Percentiles rank a stretch among this genome's conserved stretches.
These are phyloP conservation scores for Gonocerus acuteangulatus DNA, from an alignment of 2,888 invertebrate genomes.

Conservation along the genomic window DNA sequence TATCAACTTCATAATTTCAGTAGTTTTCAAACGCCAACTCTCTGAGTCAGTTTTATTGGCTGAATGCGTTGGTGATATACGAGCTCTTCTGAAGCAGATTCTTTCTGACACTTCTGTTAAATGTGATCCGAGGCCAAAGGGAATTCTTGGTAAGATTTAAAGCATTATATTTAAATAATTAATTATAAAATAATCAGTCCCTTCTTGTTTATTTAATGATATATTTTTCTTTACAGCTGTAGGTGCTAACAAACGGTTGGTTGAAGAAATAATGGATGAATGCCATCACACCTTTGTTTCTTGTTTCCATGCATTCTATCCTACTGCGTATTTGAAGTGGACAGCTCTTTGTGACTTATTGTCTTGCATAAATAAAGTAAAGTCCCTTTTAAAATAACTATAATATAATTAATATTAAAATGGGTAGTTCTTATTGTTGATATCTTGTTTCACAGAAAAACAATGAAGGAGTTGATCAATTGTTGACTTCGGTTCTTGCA, in stretches of 20 bases:
- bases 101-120: constrained; percentile 56
- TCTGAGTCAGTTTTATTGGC: constrained; percentile 69
- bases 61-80: constrained; percentile 77
- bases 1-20: constrained; percentile 38
- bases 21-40: constrained; percentile 37
- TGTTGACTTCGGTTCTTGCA: constrained; percentile 60
- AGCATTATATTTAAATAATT: no score
- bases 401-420: not conserved
- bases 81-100: constrained; percentile 72
- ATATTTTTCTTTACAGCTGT: constrained; percentile 24
- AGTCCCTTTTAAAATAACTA: constrained; percentile 29
- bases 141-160: constrained; percentile 26
- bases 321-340: constrained; percentile 89
- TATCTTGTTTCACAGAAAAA: constrained; percentile 29
- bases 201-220: no score
- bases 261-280: constrained; percentile 71
- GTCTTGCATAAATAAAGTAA: constrained; percentile 60
- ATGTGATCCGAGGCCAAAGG: constrained; percentile 29
- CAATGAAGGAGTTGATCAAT: constrained; percentile 32
- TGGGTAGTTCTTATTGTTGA: not conserved
- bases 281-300: constrained; percentile 83
- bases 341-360: constrained; percentile 77
- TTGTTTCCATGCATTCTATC: constrained; percentile 94
- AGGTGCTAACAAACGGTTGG: constrained; percentile 45
- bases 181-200: no score